These are phyloP conservation scores for Halichondria panicea DNA, from an alignment of 37 sponge, comb jelly and placozoan genomes.

Conservation along the genomic window DNA sequence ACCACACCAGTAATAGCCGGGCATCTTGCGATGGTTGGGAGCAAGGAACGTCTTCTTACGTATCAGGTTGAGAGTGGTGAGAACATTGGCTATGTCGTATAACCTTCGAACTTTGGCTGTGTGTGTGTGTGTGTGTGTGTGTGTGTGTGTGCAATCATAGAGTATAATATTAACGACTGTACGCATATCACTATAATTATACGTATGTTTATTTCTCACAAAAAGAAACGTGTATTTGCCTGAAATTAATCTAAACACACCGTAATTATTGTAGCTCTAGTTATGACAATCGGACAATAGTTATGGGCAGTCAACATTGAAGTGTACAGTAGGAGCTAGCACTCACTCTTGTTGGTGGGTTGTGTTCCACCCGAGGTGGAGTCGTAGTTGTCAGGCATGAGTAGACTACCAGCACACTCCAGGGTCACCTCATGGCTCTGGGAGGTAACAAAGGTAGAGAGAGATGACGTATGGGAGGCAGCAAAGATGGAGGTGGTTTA, in stretches of 20 bases:
- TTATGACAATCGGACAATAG: too few relatives aligned
- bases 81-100: constrained; percentile 93
- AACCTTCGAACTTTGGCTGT: constrained; percentile 90
- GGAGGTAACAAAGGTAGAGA: neutral
- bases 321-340: constrained; percentile 9
- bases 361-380: constrained; percentile 28
- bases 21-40: constrained; percentile 73
- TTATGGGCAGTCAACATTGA: too few relatives aligned
- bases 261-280: too few relatives aligned
- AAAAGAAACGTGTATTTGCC: neutral
- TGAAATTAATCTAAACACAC: too few relatives aligned
- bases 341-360: constrained; percentile 46
- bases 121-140: neutral
- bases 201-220: too few relatives aligned
- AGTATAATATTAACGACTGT: neutral
- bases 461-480: neutral
- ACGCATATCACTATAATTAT: neutral
- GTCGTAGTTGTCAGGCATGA: constrained; percentile 62
- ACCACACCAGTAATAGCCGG: constrained; percentile 84
- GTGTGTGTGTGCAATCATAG: neutral
- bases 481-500: neutral
- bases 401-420: constrained; percentile 64
- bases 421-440: constrained; percentile 71
- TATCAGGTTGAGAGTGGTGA: constrained; percentile 81
- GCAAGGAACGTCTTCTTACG: constrained; percentile 74